Percentiles rank a stretch among this genome's conserved stretches.
These are phyloP conservation scores for Phoenoteleia sp. DNA, from an alignment of 2,888 invertebrate genomes.

Conservation along the genomic window DNA sequence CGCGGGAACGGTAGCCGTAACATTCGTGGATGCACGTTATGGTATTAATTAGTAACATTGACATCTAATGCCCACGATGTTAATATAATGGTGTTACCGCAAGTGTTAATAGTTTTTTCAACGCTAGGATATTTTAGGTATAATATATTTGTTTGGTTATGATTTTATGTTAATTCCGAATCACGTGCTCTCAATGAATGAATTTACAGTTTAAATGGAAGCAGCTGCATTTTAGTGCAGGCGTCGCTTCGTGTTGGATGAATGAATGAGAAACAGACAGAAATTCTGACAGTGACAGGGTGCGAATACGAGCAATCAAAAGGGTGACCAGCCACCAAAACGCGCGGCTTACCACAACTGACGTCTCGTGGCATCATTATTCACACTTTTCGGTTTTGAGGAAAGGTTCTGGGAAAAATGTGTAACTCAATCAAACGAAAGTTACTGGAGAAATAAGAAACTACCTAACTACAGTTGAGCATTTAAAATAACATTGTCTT, in stretches of 20 bases:
- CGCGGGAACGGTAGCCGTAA: background rate
- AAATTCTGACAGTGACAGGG: constrained; percentile 81
- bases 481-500: too few species aligned
- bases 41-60: constrained; percentile 21
- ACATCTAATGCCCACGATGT: too few species aligned
- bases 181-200: constrained; percentile 43
- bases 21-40: background rate
- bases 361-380: constrained; percentile 75
- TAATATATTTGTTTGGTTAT: constrained; percentile 18
- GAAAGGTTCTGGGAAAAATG: background rate
- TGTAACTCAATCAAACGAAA: too few species aligned
- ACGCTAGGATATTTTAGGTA: background rate
- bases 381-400: constrained; percentile 43
- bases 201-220: constrained; percentile 55
- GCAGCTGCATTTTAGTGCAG: constrained; percentile 72
- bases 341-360: constrained; percentile 84
- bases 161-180: constrained; percentile 30
- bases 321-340: constrained; percentile 79
- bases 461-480: too few species aligned
- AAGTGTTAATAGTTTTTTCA: background rate
- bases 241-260: constrained; percentile 71
- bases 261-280: constrained; percentile 79
- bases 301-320: constrained; percentile 82
- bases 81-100: background rate
- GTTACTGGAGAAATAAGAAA: too few species aligned